These are phyloP conservation scores for Lacerta viridis DNA, from an alignment of 2,797 vertebrate species.

Conservation along the genomic window DNA sequence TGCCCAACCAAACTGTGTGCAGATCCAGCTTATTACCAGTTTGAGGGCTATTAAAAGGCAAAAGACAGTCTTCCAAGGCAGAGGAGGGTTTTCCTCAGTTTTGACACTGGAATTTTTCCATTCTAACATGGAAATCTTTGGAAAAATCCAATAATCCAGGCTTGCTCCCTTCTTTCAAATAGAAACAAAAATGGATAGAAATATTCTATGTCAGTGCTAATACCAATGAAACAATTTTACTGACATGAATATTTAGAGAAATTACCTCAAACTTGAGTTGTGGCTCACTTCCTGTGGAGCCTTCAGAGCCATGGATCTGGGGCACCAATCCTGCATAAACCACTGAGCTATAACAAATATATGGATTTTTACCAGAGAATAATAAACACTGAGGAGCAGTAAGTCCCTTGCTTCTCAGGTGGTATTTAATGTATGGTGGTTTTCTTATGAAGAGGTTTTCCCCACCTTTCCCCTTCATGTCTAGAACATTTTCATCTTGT, in stretches of 20 bases:
- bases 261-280: background rate
- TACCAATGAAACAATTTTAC: background rate
- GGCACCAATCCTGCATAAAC: background rate
- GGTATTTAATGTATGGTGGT: background rate
- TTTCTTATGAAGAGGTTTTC: background rate
- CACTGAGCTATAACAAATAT: background rate
- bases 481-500: background rate
- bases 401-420: background rate
- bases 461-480: no score
- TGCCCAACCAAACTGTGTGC: background rate
- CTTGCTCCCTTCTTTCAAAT: background rate
- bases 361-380: background rate
- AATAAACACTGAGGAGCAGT: background rate
- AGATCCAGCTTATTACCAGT: background rate
- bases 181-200: no score
- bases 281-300: background rate
- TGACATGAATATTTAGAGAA: background rate
- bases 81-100: background rate
- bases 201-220: background rate
- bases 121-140: background rate
- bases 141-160: background rate
- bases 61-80: background rate
- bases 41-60: no score
- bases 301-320: background rate
- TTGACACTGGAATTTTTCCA: background rate